phyloP scores from a whole-genome alignment of 2,797 vertebrate genomes.

The Glossophaga mutica region DNA sequence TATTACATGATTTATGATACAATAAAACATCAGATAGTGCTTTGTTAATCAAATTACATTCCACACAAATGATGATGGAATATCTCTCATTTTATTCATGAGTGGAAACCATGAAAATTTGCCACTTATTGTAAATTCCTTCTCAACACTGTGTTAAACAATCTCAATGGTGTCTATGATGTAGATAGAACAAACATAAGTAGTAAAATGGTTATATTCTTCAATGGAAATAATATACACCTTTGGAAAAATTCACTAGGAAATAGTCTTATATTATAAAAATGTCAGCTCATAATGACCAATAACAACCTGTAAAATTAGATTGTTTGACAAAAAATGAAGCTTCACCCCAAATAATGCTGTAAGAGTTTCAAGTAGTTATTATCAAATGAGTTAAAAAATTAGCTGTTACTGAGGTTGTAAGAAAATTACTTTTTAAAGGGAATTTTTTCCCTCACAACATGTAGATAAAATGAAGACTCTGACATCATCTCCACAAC shows the following conservation, averaged over 20 bases:
- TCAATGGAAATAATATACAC: background rate
- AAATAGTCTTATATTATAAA: background rate
- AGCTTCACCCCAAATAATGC: background rate
- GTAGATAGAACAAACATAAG: background rate
- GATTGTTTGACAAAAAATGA: background rate
- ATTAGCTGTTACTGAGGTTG: background rate
- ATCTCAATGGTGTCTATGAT: background rate
- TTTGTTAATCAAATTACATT: conserved; percentile 33
- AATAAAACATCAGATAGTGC: background rate
- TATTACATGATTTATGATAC: conserved; percentile 48
- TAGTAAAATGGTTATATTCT: background rate
- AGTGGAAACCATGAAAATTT: conserved; percentile 4
- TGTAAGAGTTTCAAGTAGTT: background rate
- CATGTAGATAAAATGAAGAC: background rate
- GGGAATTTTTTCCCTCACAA: background rate
- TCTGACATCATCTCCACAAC: background rate
- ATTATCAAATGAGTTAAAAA: background rate
- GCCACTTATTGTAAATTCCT: background rate
- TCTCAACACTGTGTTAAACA: background rate
- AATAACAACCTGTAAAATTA: background rate
- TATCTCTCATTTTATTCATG: conserved; percentile 2
- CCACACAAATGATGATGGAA: background rate
- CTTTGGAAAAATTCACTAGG: background rate
- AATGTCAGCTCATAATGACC: background rate
- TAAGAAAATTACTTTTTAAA: background rate